Conservation (phyloP, 2,113 vertebrate species). For the Setophaga coronata region DNA sequence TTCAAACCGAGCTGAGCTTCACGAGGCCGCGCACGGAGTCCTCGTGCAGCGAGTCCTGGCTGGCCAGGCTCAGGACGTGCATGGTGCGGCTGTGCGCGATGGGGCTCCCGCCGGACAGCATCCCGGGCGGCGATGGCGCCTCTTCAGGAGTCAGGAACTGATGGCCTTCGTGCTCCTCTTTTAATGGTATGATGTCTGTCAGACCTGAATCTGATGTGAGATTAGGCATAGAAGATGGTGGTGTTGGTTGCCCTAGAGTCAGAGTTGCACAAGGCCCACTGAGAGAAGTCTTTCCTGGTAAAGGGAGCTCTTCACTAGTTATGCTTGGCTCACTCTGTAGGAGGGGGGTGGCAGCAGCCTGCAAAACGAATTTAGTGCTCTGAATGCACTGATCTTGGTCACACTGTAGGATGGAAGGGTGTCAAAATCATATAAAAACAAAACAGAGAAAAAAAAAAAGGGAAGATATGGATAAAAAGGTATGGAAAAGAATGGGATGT, state of each 20-base stretch:
- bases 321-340: constrained; percentile 91
- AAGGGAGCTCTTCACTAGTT: constrained; percentile 82
- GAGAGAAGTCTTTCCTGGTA: constrained; percentile 81
- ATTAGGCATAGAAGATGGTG: constrained; percentile 91
- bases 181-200: constrained; percentile 83
- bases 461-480: background rate
- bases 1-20: constrained; percentile 97
- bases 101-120: constrained; percentile 86
- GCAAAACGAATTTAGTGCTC: constrained; percentile 99
- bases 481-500: constrained; percentile 45
- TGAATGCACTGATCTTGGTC: constrained; percentile 99
- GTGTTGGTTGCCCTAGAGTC: constrained; percentile 90
- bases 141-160: constrained; percentile 95
- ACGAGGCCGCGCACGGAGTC: constrained; percentile 95
- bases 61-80: constrained; percentile 89
- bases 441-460: constrained; percentile 34
- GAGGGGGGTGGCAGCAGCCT: constrained; percentile 92
- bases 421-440: constrained; percentile 45
- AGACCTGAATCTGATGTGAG: constrained; percentile 82
- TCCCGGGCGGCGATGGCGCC: constrained; percentile 86
- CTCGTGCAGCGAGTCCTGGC: constrained; percentile 95
- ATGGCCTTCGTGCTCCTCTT: constrained; percentile 83
- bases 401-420: constrained; percentile 82
- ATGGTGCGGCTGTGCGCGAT: constrained; percentile 86
- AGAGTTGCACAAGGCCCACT: constrained; percentile 85